Percentiles rank a stretch among this genome's conserved stretches.
Conservation (phyloP, 2,113 vertebrate genomes). For the Pogonocichla stellata region DNA sequence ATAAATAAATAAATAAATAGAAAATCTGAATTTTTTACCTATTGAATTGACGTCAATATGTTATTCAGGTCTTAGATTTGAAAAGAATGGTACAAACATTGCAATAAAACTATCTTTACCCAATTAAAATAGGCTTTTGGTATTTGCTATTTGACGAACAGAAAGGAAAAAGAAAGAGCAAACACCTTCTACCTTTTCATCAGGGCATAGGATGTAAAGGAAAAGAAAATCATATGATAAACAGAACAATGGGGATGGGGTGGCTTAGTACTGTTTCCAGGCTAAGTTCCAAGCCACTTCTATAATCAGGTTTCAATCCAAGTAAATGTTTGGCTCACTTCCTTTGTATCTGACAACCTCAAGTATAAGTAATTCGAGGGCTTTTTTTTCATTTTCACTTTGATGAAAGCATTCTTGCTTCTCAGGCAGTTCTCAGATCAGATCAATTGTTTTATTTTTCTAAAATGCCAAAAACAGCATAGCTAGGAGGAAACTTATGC, state of each 20-base stretch:
- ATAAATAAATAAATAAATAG: not conserved
- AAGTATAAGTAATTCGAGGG: conserved; percentile 55
- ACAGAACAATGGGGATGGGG: not conserved
- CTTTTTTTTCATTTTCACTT: conserved; percentile 55
- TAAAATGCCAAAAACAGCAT: conserved; percentile 46
- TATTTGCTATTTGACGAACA: not conserved
- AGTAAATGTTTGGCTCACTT: conserved; percentile 53
- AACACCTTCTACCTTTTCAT: conserved; percentile 4
- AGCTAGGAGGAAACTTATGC: conserved; percentile 41
- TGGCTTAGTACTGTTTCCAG: not conserved
- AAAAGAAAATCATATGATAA: not conserved
- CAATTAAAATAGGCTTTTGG: not conserved
- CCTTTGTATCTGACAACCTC: conserved; percentile 58
- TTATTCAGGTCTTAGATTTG: not conserved
- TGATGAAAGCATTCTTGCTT: conserved; percentile 62
- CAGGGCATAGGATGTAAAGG: not conserved
- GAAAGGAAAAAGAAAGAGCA: not conserved
- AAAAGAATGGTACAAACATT: not conserved
- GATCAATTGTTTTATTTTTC: conserved; percentile 67
- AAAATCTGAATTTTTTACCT: not conserved
- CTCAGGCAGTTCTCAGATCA: conserved; percentile 64
- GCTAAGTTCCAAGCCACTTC: conserved; percentile 61
- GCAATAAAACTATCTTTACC: not conserved
- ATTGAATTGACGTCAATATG: not conserved
- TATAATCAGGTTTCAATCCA: conserved; percentile 53